Base-by-base conservation (phyloP, 1,140 invertebrate species). In the Asobara japonica region DNA sequence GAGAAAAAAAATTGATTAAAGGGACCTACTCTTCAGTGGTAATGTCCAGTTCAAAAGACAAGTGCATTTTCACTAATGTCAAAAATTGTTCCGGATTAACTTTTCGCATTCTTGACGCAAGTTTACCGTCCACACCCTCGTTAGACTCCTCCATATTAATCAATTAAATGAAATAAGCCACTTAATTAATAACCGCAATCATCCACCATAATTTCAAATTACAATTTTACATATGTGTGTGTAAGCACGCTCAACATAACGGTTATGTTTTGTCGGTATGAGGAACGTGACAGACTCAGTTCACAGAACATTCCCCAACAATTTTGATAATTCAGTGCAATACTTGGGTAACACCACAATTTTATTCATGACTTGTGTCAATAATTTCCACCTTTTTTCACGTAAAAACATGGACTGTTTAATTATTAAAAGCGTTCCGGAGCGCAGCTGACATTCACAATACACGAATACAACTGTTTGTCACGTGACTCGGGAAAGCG, bases 41-140 rank as follows among this genome's bases (percentile, higher is more conserved):
- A 62, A 96, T 90, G 78, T 94, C 92, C 71, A 96, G 88, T 79
- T 95, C 91, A 88, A 97, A 96, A 16, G 94, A 96, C 77, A 97
- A 88, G 88, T 97, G 96, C 95, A 97, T 97, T 81, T 94, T 92
- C 76, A 96, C 94, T 74, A 97, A 89, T 22, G 93, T 95, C 74
- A 94, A 91, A 86, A 94, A 96, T 83, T 96, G 95, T 75, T 96
- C 94, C 25, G 92, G 91, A 89, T 96, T 94, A 79, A 93, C 92
- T 74, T 89, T 89, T 74, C 92, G 89, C 79, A 94, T 87, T 81
- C 89, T 90, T 76, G 92, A 91, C 13, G 90, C 89, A 30, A 91
- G 79, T 73, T 85, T 83, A 20, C 87, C 86, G 60, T 89, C 88
- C 11, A 85, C 80, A 20, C 80, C 82, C 20, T 87, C 83, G 71